Base-by-base conservation (phyloP, 2,888 invertebrate species). In the Xiphydria camelus region DNA sequence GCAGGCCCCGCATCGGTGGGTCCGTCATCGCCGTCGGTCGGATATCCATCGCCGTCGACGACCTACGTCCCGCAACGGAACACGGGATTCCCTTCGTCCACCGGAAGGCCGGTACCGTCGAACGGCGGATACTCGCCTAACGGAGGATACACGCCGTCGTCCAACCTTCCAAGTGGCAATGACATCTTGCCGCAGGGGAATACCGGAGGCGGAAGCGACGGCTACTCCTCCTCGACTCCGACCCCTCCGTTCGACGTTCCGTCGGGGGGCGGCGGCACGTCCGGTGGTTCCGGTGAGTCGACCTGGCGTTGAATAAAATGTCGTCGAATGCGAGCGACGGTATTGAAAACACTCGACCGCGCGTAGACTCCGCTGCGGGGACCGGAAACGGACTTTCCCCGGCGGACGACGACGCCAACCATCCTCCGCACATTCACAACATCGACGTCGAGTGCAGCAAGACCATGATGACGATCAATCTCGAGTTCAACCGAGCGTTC, bases 381-480 rank as follows among this genome's bases (percentile, higher is more conserved):
- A 35, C 49, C 1, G 57, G 44, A 10, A 45, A 18, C 35, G 4
- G 26, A 29, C 29, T 29, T 17, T 7, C n/a, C n/a, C 52, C 59
- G 4, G 61, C 47, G 15, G 82, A 79, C n/a, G 85, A 84, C 25
- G 85, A 85, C 19, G 77, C 81, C 37, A 83, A 83, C 42, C 88
- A 89, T 64, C 88, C 87, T 29, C 87, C 89, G 2, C 88, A 88
- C 57, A 87, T 90, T 55, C 87, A 88, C 64, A 82, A 81, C 1
- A 83, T 90, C 43, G 83, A 87, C 26, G 90, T 90, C 0, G 81
- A 87, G 61, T 90, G 90, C 62, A 86, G 87, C 45, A 89, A 89
- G 68, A 88, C 88, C 53, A 85, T 86, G 84, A 90, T 91, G 90
- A 87, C 85, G 1, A 89, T 90, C 47, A 83, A 86, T 55, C 82